Evolutionary conservation across 2,113 vertebrate genomes (phyloP), one percentile per base, ranked within the genome.

Genomic region (Prolemur simus): DNA sequence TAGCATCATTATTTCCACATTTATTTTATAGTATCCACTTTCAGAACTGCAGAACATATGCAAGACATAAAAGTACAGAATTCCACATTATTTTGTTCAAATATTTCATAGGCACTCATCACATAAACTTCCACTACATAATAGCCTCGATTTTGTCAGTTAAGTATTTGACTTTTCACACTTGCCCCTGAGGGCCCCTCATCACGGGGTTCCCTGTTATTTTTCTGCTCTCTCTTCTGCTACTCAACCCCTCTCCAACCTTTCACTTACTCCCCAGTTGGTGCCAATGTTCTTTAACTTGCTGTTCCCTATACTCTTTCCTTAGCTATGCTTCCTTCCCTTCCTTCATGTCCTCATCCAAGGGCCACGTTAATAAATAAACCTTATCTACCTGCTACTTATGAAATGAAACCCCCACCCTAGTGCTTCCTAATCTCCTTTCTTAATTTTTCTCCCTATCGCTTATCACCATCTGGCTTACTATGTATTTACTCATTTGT

Each of bases 1-100:
- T 54, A 87, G 42, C 47, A 89, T 34, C 39, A 58, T 37, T 85
- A 47, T 69, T 95, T 87, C 82, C 64, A 85, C 86, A 93, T 66
- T 87, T 82, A 87, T 73, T 91, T 97, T 92, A 52, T 34, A 84
- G 49, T 8, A 25, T 54, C 32, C 27, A 82, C 42, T 96, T 97
- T 96, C 52, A 87, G 42, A 47, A 39, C 66, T 91, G 25, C 4
- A 84, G 17, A 94, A 66, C 20, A 54, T 47, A 91, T 76, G 45
- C 37, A 89, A 90, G 25, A 32, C 32, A 56, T 63, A 39, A 73
- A 89, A 71, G 25, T 60, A 88, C 17, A 89, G 25, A 92, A 69
- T 12, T 86, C 18, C 7, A 71, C 29, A 68, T 78, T 90, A 54
- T 18, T 42, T 91, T 82, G 39, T 82, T 54, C 63, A 77, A 89